phyloP scores from a whole-genome alignment of 2,888 invertebrate species.

The Caenorhabditis panamensis region DNA sequence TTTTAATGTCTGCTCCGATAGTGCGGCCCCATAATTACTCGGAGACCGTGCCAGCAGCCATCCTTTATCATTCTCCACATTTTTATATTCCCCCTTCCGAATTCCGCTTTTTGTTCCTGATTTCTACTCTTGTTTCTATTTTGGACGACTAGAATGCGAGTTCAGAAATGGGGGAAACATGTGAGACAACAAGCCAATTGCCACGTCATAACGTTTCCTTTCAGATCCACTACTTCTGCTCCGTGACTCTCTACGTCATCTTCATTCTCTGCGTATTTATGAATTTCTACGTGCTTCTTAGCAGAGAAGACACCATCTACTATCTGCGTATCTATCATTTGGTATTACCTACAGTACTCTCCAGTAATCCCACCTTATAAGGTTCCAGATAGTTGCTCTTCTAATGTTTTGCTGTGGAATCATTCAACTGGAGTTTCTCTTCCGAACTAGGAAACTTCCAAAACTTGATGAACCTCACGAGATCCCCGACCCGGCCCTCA shows the following conservation, averaged over 20 bases:
- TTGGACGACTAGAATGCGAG: slow-evolving; percentile 25
- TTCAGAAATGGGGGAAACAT: slow-evolving; percentile 50
- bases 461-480: slow-evolving; percentile 78
- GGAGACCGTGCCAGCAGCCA: slow-evolving; percentile 34
- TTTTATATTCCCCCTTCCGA: slow-evolving; percentile 41
- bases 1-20: slow-evolving; percentile 46
- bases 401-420: slow-evolving; percentile 76
- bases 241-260: slow-evolving; percentile 70
- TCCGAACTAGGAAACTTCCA: slow-evolving; percentile 70
- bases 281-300: slow-evolving; percentile 77
- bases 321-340: slow-evolving; percentile 77
- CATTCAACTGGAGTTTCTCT: slow-evolving; percentile 77
- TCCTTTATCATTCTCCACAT: slow-evolving; percentile 36
- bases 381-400: slow-evolving; percentile 72
- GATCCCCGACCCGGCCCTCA: slow-evolving; percentile 77
- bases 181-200: slow-evolving; percentile 1
- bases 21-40: slow-evolving; percentile 42
- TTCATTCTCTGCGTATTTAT: slow-evolving; percentile 76
- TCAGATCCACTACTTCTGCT: slow-evolving; percentile 73
- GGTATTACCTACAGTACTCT: slow-evolving; percentile 64
- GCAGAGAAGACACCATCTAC: slow-evolving; percentile 76
- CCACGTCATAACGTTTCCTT: slow-evolving; percentile 8
- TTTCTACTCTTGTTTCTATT: not conserved
- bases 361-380: not conserved
- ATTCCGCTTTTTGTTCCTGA: slow-evolving; percentile 23